phyloP scores from a whole-genome alignment of 2,888 invertebrate genomes.

The Drosophila ochracea region DNA sequence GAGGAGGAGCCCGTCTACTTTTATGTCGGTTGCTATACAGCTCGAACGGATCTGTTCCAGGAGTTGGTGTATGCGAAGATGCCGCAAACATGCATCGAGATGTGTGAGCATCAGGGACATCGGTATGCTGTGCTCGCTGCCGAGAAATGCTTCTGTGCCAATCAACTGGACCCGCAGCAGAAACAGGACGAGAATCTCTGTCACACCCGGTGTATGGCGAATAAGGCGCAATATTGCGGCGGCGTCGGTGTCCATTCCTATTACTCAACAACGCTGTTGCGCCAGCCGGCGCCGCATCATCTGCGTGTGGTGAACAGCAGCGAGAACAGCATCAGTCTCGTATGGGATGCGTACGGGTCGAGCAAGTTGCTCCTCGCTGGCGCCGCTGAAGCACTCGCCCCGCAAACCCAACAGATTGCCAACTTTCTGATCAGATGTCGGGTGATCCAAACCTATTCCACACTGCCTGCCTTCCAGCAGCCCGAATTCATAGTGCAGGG shows the following conservation, averaged over 20 bases:
- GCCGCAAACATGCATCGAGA: constrained; percentile 83
- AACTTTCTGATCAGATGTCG: constrained; percentile 87
- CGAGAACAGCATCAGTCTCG: constrained; percentile 88
- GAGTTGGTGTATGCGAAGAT: constrained; percentile 81
- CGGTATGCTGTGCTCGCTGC: constrained; percentile 82
- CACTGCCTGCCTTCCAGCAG: constrained; percentile 85
- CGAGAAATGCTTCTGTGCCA: constrained; percentile 83
- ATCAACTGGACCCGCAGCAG: constrained; percentile 73
- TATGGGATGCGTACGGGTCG: constrained; percentile 87
- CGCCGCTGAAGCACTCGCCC: constrained; percentile 48
- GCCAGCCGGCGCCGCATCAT: constrained; percentile 87
- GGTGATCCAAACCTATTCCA: constrained; percentile 87
- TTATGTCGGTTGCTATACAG: constrained; percentile 83
- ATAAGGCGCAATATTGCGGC: constrained; percentile 89
- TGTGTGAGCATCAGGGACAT: constrained; percentile 80
- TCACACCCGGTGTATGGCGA: constrained; percentile 87
- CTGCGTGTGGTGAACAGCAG: constrained; percentile 87
- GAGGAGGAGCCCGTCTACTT: constrained; percentile 67
- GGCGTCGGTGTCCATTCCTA: constrained; percentile 89
- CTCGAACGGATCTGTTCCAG: constrained; percentile 79
- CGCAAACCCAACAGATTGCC: constrained; percentile 83
- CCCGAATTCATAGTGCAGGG: constrained; percentile 88
- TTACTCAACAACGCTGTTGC: constrained; percentile 85
- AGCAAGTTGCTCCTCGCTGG: constrained; percentile 80
- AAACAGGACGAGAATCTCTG: constrained; percentile 86